Evolutionary conservation across 1,140 invertebrate species (phyloP), one percentile per base, ranked within the genome.

Genomic region (Euschistus heros): DNA sequence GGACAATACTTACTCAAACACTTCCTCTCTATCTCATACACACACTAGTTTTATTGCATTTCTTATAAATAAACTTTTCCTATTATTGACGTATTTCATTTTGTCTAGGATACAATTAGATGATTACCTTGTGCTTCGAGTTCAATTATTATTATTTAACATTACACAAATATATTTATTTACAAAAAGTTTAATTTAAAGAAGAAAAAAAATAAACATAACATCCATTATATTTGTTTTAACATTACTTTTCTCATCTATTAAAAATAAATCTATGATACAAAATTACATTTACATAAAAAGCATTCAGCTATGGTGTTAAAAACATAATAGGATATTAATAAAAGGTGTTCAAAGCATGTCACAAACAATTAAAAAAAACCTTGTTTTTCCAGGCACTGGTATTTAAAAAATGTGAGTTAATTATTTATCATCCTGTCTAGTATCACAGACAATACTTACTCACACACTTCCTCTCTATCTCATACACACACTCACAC

Each of bases 361-460:
- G 22, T 50, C 22, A 50, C 22, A 22, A 50, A 50, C n/a, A 50
- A 22, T 50, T 20, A 22, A 50, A 50, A 44, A 17, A 50, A 50
- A 50, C n/a, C 47, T 50, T 17, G n/a, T 50, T 18, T 50, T 14
- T 37, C 33, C 13, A 37, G 47, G 47, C 47, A 50, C n/a, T 50
- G n/a, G 47, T 50, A 22, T 50, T 20, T 6, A 20, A 20, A 50
- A 50, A 20, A 22, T 10, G 5, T 5, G 5, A 50, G n/a, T 50
- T 18, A 20, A 50, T 6, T 50, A 50, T 18, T 50, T 4, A 20
- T 50, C n/a, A 50, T 6, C 18, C 24, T 57, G 54, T 57, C 54
- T 57, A 57, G 54, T 57, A 57, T 57, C 54, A 57, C 54, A 57
- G 54, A 24, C 54, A 57, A 57, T 57, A 26, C 20, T 27, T 57